These are phyloP conservation scores for Urosaurus nigricauda DNA, from an alignment of 2,797 vertebrate species.

Conservation along the genomic window DNA sequence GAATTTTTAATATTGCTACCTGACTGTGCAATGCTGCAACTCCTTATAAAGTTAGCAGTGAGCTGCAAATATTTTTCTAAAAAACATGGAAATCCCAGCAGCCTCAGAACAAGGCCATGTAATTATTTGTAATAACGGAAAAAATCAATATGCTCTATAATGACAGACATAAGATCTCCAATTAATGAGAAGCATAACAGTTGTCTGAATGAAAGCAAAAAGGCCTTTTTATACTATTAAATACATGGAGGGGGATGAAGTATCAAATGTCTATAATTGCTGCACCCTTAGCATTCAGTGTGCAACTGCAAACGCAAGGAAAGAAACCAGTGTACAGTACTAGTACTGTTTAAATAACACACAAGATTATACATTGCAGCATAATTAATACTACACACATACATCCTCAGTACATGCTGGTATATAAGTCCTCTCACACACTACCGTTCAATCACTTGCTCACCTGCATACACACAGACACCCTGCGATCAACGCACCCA, in stretches of 20 bases:
- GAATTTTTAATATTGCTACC: conserved; percentile 78
- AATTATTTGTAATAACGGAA: conserved; percentile 57
- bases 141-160: conserved; percentile 71
- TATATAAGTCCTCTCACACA: conserved; percentile 80
- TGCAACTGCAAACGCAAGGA: conserved; percentile 83
- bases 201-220: conserved; percentile 74
- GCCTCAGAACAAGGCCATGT: conserved; percentile 60
- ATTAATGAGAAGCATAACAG: conserved; percentile 69
- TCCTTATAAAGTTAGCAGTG: conserved; percentile 72
- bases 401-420: conserved; percentile 86
- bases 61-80: conserved; percentile 66
- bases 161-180: conserved; percentile 69
- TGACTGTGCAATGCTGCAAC: conserved; percentile 72
- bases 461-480: conserved; percentile 52
- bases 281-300: conserved; percentile 82
- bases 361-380: conserved; percentile 86
- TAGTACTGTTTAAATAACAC: conserved; percentile 93
- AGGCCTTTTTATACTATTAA: conserved; percentile 73
- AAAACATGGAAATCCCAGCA: conserved; percentile 65
- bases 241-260: conserved; percentile 63
- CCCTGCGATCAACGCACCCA: conserved; percentile 67
- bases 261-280: conserved; percentile 78
- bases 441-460: conserved; percentile 47
- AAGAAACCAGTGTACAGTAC: conserved; percentile 90
- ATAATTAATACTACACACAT: conserved; percentile 84